Evolutionary conservation across 2,797 vertebrate genomes (phyloP), one percentile per base, ranked within the genome.

Genomic region (Picus viridis): DNA sequence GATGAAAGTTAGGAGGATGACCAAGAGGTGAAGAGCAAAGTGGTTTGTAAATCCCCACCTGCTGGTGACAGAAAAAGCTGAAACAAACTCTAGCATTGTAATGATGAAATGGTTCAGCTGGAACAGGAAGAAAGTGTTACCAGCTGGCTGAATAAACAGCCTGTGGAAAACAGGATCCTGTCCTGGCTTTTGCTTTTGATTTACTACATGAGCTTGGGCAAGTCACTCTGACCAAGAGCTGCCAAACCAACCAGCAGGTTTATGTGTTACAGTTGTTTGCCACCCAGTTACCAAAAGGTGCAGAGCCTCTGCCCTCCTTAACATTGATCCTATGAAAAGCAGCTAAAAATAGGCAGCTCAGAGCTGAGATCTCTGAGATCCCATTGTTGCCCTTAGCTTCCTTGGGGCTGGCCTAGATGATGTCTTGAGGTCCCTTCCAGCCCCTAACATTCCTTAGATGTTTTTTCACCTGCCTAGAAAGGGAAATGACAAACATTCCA

Each of bases 31-130:
- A 94, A 75, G 39, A 71, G 80, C 36, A 62, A 83, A 93, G 61
- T 49, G 18, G 57, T 89, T 93, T 86, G 88, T 71, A 89, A 94
- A 91, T 89, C 29, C 29, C 32, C 56, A 78, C 30, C 68, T 82
- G 68, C 83, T 86, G 71, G 34, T 1, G 2, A n/a, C 90, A 63
- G 36, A 79, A 82, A 94, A 91, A 64, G 41, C 58, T 86, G 79
- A 88, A 92, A 64, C 49, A 88, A 90, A 58, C 29, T 76, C 7
- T 34, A 75, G 72, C 58, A 74, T 72, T 71, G 64, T 65, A 88
- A n/a, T 20, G 19, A 76, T 82, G 59, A 92, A 92, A 56, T 82
- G 41, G 61, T 93, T 92, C 67, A 70, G 18, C 22, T 92, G 45
- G 16, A 94, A 88, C 30, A 59, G 57, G 61, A 67, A 81, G 41